phyloP scores from a whole-genome alignment of 1,140 invertebrate genomes.

The Drosophila parvula region DNA sequence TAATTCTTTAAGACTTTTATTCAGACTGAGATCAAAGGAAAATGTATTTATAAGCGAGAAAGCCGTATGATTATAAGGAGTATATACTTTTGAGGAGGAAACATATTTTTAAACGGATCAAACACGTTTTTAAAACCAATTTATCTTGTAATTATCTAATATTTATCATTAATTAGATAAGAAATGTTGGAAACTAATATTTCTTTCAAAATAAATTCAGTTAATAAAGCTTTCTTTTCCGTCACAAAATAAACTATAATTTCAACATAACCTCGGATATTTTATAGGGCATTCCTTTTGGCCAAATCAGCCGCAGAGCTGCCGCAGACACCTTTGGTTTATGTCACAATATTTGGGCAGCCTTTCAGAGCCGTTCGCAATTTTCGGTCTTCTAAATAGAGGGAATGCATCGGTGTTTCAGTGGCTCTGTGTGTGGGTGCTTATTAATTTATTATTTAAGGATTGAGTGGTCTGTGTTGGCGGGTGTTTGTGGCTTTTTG shows the following conservation, averaged over 20 bases:
- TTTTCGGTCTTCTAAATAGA: slow-evolving; percentile 12
- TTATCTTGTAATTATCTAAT: neutral
- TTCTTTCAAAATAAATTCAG: neutral
- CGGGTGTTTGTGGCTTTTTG: slow-evolving; percentile 21
- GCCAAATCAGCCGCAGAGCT: slow-evolving; percentile 15
- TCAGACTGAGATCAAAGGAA: no score
- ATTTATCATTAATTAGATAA: no score
- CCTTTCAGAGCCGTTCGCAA: slow-evolving; percentile 1
- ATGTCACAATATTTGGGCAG: slow-evolving; percentile 7
- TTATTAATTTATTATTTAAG: slow-evolving; percentile 50
- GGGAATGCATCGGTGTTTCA: slow-evolving; percentile 28
- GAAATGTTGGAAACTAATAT: neutral
- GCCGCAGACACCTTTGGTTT: slow-evolving; percentile 31
- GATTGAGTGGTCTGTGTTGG: slow-evolving; percentile 12
- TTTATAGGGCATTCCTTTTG: neutral
- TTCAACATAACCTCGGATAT: neutral
- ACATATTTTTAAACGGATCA: neutral
- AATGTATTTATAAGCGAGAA: no score
- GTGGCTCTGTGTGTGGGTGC: slow-evolving; percentile 11
- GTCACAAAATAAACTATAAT: neutral
- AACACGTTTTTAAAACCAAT: no score
- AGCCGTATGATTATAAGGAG: no score
- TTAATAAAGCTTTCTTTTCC: neutral
- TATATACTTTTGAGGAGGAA: neutral
- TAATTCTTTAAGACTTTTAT: no score